Base-by-base conservation (phyloP, 2,113 vertebrate genomes). In the Anhinga anhinga region DNA sequence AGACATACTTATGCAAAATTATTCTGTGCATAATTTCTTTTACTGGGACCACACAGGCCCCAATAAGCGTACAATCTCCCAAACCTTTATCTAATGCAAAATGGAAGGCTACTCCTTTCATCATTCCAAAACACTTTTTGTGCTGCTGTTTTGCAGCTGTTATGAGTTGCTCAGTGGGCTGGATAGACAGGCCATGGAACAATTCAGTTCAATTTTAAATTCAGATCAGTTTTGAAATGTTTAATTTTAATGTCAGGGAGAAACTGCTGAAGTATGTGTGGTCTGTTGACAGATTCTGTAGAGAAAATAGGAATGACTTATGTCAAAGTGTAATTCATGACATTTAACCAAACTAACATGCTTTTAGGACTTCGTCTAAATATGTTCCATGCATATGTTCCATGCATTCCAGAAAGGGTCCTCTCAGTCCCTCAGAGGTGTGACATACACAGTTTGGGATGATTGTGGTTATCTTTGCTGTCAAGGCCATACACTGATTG, bases 171-270 rank as follows among this genome's bases (percentile, higher is more conserved):
- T 79, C 67, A 27, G 38, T 15, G 30, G 18, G 11, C 26, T 79
- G 11, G 53, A 52, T 13, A 47, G n/a, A 36, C 5, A n/a, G 73
- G 30, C 9, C 30, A 44, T 1, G 0, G 45, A 83, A 79, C 11
- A 73, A 38, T 47, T 65, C 53, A 34, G 49, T 30, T 65, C 34
- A 2, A 9, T 47, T 95, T 56, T 61, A 4, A 88, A 83, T 47
- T 80, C 34, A 40, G 44, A 25, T 88, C 53, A 23, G 8, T 47
- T 95, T 81, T n/a, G 40, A 93, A 94, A 78, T 38, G 15, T 72
- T 85, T 79, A 19, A 79, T 94, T 88, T 90, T 40, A 66, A 55
- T 50, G 72, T 83, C 70, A 91, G 42, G 38, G 42, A 65, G 45
- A 52, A 88, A 59, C 17, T 79, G 26, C 42, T 85, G 32, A 82